These are phyloP conservation scores for Matsumyia berberina DNA, from an alignment of 2,888 invertebrate genomes.

Conservation along the genomic window DNA sequence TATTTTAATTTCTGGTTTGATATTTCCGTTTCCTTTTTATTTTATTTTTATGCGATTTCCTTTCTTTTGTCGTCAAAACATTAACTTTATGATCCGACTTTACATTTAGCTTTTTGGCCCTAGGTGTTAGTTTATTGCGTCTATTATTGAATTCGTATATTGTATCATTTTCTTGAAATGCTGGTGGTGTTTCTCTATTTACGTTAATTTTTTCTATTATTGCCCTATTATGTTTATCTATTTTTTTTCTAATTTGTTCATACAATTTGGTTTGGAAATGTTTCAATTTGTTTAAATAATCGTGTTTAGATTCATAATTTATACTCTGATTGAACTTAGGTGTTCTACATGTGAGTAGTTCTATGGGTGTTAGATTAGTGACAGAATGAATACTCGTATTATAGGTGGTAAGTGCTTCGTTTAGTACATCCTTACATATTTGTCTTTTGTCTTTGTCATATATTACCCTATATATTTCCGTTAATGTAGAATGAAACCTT, in stretches of 20 bases:
- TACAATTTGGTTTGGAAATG: slow-evolving; percentile 32
- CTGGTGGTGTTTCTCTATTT: slow-evolving; percentile 22
- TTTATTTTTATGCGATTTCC: slow-evolving; percentile 33
- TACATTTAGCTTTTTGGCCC: slow-evolving; percentile 8
- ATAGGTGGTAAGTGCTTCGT: slow-evolving; percentile 59
- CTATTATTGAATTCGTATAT: slow-evolving; percentile 23
- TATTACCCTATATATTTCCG: slow-evolving; percentile 57
- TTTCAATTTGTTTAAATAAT: slow-evolving; percentile 34
- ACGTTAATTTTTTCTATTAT: slow-evolving; percentile 32
- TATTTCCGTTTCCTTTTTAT: slow-evolving; percentile 33
- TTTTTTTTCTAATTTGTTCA: slow-evolving; percentile 20
- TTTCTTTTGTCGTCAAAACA: slow-evolving; percentile 7
- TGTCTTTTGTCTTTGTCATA: slow-evolving; percentile 21
- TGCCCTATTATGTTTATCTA: slow-evolving; percentile 22
- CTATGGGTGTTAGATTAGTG: slow-evolving; percentile 63
- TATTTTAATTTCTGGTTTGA: background rate
- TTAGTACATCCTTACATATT: slow-evolving; percentile 44
- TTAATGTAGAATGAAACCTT: slow-evolving; percentile 66
- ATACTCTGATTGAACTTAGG: slow-evolving; percentile 30
- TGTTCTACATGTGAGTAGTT: slow-evolving; percentile 57
- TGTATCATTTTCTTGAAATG: slow-evolving; percentile 7
- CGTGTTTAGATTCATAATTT: slow-evolving; percentile 21
- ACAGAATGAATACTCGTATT: slow-evolving; percentile 52
- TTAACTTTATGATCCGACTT: background rate
- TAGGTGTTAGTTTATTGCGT: slow-evolving; percentile 26